These are phyloP conservation scores for Orius laevigatus DNA, from an alignment of 1,140 invertebrate genomes.

Conservation along the genomic window DNA sequence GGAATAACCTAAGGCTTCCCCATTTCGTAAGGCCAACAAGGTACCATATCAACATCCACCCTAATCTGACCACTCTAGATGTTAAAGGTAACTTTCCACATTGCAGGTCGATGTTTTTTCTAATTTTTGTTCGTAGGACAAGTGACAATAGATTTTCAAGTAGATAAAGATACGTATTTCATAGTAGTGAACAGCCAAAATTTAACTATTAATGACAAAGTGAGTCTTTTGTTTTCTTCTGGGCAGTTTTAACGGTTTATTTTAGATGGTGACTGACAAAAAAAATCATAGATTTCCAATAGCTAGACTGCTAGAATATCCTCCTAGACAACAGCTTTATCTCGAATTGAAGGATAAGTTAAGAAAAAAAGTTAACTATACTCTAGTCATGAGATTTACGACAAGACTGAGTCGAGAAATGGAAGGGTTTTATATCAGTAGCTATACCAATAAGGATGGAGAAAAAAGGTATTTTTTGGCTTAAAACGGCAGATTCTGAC, in stretches of 20 bases:
- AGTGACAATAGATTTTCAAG: conserved; percentile 67
- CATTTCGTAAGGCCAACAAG: conserved; percentile 58
- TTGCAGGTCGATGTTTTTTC: neutral
- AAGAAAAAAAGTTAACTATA: conserved; percentile 61
- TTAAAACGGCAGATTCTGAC: neutral
- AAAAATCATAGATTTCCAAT: conserved; percentile 56
- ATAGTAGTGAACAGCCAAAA: conserved; percentile 83
- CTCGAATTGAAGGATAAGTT: conserved; percentile 65
- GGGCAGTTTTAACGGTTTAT: conserved; percentile 1
- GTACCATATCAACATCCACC: conserved; percentile 83
- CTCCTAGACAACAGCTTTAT: conserved; percentile 68
- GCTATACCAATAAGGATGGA: conserved; percentile 55
- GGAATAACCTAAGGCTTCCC: conserved; percentile 74
- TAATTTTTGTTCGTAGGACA: conserved; percentile 40
- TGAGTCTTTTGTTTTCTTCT: conserved; percentile 25
- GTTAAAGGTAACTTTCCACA: conserved; percentile 48
- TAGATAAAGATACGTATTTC: conserved; percentile 69
- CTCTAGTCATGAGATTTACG: conserved; percentile 66
- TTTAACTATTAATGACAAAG: conserved; percentile 71
- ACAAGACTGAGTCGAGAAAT: conserved; percentile 61
- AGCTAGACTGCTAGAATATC: conserved; percentile 57
- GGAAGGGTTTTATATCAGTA: conserved; percentile 84
- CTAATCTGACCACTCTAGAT: conserved; percentile 78
- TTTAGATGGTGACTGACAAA: conserved; percentile 42
- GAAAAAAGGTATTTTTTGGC: conserved; percentile 52